phyloP scores from a whole-genome alignment of 2,797 vertebrate genomes.

The Nannoperca obscura region DNA sequence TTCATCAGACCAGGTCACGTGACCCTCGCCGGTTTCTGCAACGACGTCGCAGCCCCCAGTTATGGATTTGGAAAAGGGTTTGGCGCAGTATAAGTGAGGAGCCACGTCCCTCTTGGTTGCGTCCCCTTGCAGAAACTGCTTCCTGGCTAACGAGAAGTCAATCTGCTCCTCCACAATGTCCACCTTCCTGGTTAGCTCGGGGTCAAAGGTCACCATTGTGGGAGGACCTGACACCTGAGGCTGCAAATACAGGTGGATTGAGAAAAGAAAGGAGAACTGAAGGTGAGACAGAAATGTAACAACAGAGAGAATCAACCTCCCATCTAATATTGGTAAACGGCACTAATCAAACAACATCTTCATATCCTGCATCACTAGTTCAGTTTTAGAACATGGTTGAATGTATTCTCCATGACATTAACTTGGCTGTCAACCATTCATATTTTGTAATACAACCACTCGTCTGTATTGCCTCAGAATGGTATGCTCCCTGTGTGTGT shows the following conservation, averaged over 20 bases:
- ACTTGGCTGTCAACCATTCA: background rate
- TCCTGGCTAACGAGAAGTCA: slow-evolving; percentile 92
- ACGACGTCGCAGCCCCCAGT: slow-evolving; percentile 48
- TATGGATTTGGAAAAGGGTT: slow-evolving; percentile 90
- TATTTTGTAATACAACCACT: background rate
- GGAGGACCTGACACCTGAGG: slow-evolving; percentile 68
- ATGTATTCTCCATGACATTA: too few species aligned
- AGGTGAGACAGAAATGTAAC: background rate
- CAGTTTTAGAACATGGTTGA: too few species aligned
- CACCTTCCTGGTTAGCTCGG: slow-evolving; percentile 85
- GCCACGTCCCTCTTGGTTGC: slow-evolving; percentile 85
- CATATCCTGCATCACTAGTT: too few species aligned
- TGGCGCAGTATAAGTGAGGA: slow-evolving; percentile 92
- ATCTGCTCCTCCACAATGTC: slow-evolving; percentile 95
- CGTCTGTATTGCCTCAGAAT: too few species aligned
- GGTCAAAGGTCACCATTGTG: slow-evolving; percentile 74
- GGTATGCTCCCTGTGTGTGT: background rate
- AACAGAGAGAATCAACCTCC: too few species aligned
- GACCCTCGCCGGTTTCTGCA: slow-evolving; percentile 69
- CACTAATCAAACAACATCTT: too few species aligned
- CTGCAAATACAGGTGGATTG: slow-evolving; percentile 35
- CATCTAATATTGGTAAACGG: too few species aligned
- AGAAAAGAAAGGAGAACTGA: background rate
- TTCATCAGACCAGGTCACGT: slow-evolving; percentile 88
- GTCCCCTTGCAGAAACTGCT: slow-evolving; percentile 90